Base-by-base conservation (phyloP, 2,797 vertebrate genomes). In the Antennarius maculatus region DNA sequence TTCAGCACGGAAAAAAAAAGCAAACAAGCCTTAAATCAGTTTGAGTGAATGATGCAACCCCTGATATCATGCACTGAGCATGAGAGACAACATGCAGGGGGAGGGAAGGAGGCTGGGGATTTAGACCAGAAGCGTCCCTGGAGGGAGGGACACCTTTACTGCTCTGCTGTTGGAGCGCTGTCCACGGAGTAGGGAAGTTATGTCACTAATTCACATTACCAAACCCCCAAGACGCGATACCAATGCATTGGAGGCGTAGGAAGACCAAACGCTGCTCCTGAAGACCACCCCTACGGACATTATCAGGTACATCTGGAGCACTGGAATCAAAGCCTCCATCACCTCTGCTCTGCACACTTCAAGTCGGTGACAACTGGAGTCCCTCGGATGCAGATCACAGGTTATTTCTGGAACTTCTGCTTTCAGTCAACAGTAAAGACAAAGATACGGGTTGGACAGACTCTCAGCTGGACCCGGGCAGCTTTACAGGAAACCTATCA, bases 1-100 rank as follows among this genome's bases (percentile, higher is more conserved):
- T 50, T 61, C 55, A 31, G 27, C 64, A 39, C 50, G 47, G 73
- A 27, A 45, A 28, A 51, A 46, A 37, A 41, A 69, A 45, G 41
- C 54, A 67, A 74, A 64, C 65, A 72, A 53, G 62, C 70, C 52
- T 76, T 10, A 54, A 31, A 71, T 59, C 34, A 56, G 2, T 47
- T 31, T 2, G 16, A 27, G 54, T 13, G 45, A 61, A 52, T 75
- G 62, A 81, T 23, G 76, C 60, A 75, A 59, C 54, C 57, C 37
- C 11, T 59, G 51, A 73, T 67, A 56, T 77, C 69, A 67, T 67
- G 64, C 47, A 54, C 47, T 1, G 18, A 48, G 63, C n/a, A 47
- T 3, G 12, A 59, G 34, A 68, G 46, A 57, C 46, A 74, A 64
- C 69, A 74, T 56, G 56, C 17, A 57, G 68, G 17, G 47, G 55